phyloP scores from a whole-genome alignment of 2,888 invertebrate species.

The Cremastobaeus sp. region DNA sequence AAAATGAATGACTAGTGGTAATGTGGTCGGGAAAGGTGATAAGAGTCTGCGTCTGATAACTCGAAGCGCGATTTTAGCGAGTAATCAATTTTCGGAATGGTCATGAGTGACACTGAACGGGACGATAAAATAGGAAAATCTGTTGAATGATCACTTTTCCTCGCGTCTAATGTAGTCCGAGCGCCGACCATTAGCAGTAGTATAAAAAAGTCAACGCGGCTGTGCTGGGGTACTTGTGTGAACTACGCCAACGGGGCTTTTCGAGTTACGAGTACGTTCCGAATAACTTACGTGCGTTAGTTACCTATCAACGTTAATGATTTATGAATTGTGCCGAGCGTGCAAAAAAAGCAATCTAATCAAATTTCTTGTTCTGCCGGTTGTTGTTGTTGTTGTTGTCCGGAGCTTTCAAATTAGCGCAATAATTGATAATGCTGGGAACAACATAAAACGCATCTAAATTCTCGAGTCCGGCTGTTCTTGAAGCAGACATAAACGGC shows the following conservation, averaged over 20 bases:
- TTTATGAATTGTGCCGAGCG: constrained; percentile 20
- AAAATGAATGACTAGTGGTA: too few species aligned
- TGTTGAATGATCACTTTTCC: constrained; percentile 52
- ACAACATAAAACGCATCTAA: constrained; percentile 8
- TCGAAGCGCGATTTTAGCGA: constrained; percentile 48
- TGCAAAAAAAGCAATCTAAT: constrained; percentile 7
- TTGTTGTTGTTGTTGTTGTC: not conserved
- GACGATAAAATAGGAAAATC: constrained; percentile 37
- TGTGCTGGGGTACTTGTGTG: constrained; percentile 26
- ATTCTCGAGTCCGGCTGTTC: constrained; percentile 5
- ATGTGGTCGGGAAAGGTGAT: constrained; percentile 61
- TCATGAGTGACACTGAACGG: constrained; percentile 20
- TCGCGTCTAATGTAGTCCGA: constrained; percentile 45
- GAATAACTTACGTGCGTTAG: constrained; percentile 39
- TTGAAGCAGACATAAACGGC: constrained; percentile 14
- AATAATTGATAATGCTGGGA: constrained; percentile 3
- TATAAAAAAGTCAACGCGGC: constrained; percentile 23
- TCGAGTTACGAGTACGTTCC: constrained; percentile 23
- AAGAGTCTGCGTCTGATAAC: constrained; percentile 50
- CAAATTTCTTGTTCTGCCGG: constrained; percentile 8
- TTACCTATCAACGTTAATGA: constrained; percentile 37
- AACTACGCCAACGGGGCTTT: constrained; percentile 17
- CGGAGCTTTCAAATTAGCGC: too few species aligned
- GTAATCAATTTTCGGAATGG: constrained; percentile 58
- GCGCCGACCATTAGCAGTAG: constrained; percentile 35